Percentiles rank a stretch among this genome's conserved stretches.
Evolutionary conservation across 2,113 vertebrate species (phyloP).

Genomic region (Arothron firmamentum): DNA sequence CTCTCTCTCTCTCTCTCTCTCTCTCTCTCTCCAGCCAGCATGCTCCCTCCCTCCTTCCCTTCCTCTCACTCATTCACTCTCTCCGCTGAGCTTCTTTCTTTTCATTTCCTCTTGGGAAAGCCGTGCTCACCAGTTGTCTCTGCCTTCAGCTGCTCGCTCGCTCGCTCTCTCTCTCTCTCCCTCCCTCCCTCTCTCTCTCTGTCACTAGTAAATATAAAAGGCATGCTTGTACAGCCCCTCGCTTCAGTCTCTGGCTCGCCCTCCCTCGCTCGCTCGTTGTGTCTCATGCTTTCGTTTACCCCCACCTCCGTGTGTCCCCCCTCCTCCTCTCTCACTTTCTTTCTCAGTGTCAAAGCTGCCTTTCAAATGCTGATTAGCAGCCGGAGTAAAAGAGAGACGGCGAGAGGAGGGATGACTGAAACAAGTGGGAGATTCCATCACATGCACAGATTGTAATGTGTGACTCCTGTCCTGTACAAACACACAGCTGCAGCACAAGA

Average conservation of each 20-base stretch:
- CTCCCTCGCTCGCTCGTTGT: constrained; percentile 65
- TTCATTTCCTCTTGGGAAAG: constrained; percentile 80
- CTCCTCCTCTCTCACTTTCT: constrained; percentile 66
- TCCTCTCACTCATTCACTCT: constrained; percentile 68
- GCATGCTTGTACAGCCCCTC: constrained; percentile 78
- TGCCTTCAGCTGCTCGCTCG: constrained; percentile 67
- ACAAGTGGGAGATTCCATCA: constrained; percentile 79
- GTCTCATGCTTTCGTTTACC: constrained; percentile 75
- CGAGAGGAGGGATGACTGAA: constrained; percentile 61
- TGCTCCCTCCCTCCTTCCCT: constrained; percentile 58
- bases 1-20: constrained; percentile 31
- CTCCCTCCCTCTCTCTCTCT: constrained; percentile 55
- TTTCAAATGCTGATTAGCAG: constrained; percentile 83
- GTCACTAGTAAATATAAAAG: constrained; percentile 82
- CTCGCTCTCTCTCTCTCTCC: constrained; percentile 38
- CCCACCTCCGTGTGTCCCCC: constrained; percentile 53
- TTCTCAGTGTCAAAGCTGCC: constrained; percentile 83
- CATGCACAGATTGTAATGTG: constrained; percentile 63
- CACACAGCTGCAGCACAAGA: constrained; percentile 20
- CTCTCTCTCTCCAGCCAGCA: constrained; percentile 53
- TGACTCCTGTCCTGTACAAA: constrained; percentile 48
- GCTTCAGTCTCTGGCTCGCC: constrained; percentile 68
- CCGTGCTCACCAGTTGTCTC: constrained; percentile 73
- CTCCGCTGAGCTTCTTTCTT: constrained; percentile 72
- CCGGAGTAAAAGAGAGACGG: constrained; percentile 62